These are phyloP conservation scores for Catharus fuscescens DNA, from an alignment of 2,113 vertebrate species.

Conservation along the genomic window DNA sequence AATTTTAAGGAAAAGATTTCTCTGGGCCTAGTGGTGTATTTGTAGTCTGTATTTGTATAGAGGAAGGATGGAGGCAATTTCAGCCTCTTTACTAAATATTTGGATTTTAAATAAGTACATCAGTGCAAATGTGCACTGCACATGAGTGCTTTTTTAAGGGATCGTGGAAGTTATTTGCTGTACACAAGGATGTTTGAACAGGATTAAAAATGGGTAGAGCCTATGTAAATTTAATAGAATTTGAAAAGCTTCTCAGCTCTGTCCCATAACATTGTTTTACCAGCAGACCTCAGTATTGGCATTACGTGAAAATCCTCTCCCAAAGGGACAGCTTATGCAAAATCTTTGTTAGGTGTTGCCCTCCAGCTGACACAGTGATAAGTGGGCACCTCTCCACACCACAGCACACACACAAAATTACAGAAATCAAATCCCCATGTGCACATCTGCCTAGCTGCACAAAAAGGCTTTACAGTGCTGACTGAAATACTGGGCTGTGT, in stretches of 20 bases:
- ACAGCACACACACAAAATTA: neutral
- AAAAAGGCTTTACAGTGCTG: neutral
- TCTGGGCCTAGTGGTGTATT: neutral
- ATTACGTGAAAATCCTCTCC: neutral
- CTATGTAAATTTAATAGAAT: neutral
- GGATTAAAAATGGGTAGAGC: neutral
- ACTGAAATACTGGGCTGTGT: neutral
- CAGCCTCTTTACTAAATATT: conserved; percentile 34
- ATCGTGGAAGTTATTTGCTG: neutral
- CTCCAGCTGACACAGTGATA: neutral
- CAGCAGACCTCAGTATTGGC: neutral
- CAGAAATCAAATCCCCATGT: neutral
- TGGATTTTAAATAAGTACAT: neutral
- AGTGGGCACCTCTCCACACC: neutral
- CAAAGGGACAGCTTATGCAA: neutral
- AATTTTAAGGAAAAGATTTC: neutral
- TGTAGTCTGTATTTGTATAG: neutral
- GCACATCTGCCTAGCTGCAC: neutral
- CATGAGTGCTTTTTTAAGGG: neutral
- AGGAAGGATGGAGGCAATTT: neutral
- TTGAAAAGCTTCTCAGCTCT: neutral
- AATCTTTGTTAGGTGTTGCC: neutral
- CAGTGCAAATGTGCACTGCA: neutral
- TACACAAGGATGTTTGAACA: neutral
- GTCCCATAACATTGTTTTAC: neutral